phyloP scores from a whole-genome alignment of 2,888 invertebrate genomes.

The Zonitis immaculata region DNA sequence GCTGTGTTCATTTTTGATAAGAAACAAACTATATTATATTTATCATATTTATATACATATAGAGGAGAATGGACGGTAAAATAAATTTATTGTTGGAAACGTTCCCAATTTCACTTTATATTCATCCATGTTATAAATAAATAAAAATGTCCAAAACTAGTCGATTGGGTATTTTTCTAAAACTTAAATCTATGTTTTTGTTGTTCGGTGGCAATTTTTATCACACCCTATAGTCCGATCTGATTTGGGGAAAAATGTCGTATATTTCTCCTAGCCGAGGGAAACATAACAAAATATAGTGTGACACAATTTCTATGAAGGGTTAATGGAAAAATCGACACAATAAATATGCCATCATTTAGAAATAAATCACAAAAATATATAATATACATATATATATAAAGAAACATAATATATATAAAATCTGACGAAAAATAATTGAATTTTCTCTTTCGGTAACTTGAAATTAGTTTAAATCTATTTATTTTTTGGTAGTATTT shows the following conservation, averaged over 20 bases:
- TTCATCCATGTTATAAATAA: slow-evolving; percentile 2
- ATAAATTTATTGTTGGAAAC: not conserved
- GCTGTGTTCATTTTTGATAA: not conserved
- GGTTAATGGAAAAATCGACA: not conserved
- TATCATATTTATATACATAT: not conserved
- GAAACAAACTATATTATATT: not conserved
- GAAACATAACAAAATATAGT: too few relatives aligned
- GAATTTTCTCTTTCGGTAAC: too few relatives aligned
- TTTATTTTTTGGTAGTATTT: slow-evolving; percentile 22
- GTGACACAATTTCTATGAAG: not conserved
- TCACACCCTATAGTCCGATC: not conserved
- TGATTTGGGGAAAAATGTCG: not conserved
- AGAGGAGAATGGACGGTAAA: not conserved
- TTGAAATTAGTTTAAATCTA: too few relatives aligned
- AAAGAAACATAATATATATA: too few relatives aligned
- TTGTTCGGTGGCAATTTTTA: not conserved
- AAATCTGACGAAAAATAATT: too few relatives aligned
- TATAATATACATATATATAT: too few relatives aligned
- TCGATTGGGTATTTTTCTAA: slow-evolving; percentile 1
- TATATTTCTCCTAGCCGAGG: not conserved
- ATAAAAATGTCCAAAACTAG: slow-evolving; percentile 2
- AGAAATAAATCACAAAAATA: too few relatives aligned
- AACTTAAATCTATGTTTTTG: not conserved
- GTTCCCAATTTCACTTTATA: not conserved
- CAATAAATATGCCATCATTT: not conserved